Conservation (phyloP, 2,113 vertebrate species). For the Enhydra lutris region DNA sequence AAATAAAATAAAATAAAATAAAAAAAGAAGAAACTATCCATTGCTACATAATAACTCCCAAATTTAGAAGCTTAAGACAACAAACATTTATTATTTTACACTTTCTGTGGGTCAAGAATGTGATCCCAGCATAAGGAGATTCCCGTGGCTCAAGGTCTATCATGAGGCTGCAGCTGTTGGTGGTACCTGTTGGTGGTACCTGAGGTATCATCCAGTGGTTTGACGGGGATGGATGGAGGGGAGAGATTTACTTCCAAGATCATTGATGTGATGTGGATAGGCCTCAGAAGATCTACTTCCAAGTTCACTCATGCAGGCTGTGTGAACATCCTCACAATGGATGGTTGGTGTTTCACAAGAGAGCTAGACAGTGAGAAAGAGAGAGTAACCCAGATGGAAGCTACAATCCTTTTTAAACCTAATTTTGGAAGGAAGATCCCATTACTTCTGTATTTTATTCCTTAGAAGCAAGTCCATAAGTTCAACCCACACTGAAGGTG, state of each 20-base stretch:
- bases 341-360: not conserved
- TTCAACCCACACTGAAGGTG: not conserved
- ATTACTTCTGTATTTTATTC: not conserved
- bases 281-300: not conserved
- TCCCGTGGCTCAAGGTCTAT: not conserved
- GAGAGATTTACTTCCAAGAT: not conserved
- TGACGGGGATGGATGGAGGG: not conserved
- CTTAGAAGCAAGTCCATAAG: not conserved
- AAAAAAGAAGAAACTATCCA: not conserved
- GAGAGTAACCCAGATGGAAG: not conserved
- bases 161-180: not conserved
- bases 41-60: not conserved
- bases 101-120: not conserved
- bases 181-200: not conserved
- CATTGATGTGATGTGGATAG: not conserved
- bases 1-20: no score
- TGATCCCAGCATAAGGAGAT: not conserved
- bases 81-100: not conserved
- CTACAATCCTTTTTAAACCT: not conserved
- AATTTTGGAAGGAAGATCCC: not conserved
- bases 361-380: not conserved
- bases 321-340: not conserved
- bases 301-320: not conserved
- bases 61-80: not conserved
- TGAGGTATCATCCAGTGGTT: not conserved